Percentiles rank a stretch among this genome's conserved stretches.
phyloP scores from a whole-genome alignment of 2,888 invertebrate species.

The Nomada lathburiana region DNA sequence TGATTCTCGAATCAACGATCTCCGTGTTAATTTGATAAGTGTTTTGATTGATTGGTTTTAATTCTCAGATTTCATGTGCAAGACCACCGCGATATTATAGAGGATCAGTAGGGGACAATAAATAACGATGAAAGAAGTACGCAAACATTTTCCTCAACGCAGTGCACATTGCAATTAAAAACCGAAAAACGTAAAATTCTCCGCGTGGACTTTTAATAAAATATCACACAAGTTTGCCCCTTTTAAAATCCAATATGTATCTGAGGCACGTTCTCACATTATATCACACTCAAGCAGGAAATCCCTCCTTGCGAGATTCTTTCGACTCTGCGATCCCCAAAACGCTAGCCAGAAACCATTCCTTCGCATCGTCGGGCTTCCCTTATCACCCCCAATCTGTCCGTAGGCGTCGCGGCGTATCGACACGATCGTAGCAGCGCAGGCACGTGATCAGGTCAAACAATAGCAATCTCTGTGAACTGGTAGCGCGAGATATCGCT shows the following conservation, averaged over 20 bases:
- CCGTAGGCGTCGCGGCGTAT: constrained; percentile 6
- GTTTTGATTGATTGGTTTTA: no score
- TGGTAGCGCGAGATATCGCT: constrained; percentile 26
- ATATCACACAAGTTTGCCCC: not conserved
- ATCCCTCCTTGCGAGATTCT: not conserved
- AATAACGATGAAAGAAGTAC: no score
- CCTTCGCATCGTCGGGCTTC: not conserved
- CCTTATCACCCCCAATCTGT: not conserved
- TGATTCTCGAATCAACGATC: no score
- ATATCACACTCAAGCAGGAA: not conserved
- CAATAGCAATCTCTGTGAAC: constrained; percentile 25
- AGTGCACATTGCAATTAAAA: no score
- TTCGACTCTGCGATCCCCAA: not conserved
- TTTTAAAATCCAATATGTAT: not conserved
- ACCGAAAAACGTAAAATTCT: not conserved
- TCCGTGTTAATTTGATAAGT: no score
- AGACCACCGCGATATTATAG: no score
- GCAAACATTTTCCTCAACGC: no score
- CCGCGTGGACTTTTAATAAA: not conserved
- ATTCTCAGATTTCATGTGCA: no score
- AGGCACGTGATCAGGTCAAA: constrained; percentile 27
- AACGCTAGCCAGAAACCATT: not conserved
- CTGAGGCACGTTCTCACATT: not conserved
- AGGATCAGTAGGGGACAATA: no score
- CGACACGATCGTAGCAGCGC: constrained; percentile 5